These are phyloP conservation scores for Crocodylus rhombifer DNA, from an alignment of 2,797 vertebrate genomes.

Conservation along the genomic window DNA sequence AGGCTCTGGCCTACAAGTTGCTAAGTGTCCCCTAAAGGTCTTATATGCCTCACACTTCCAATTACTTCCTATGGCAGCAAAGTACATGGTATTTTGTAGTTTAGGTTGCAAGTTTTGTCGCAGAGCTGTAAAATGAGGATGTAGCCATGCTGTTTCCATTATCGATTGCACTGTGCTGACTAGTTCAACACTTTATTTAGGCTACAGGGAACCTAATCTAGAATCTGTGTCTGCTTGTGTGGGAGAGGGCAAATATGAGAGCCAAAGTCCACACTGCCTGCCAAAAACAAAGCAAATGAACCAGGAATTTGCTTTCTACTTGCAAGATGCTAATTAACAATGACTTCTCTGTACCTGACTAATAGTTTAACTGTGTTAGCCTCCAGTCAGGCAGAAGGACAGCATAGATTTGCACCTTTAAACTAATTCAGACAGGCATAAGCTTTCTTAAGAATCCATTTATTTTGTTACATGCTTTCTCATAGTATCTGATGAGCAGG, in stretches of 20 bases:
- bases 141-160: not conserved
- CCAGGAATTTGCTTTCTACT: conserved; percentile 23
- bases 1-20: not conserved
- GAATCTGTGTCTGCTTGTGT: conserved; percentile 63
- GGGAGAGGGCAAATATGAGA: conserved; percentile 9
- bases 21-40: not conserved
- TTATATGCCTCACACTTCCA: not conserved
- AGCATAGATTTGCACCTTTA: no score
- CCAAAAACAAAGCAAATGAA: conserved; percentile 31
- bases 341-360: conserved; percentile 3
- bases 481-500: no score
- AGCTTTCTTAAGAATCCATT: no score
- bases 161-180: not conserved
- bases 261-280: conserved; percentile 66
- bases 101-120: not conserved
- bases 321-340: not conserved
- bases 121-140: not conserved
- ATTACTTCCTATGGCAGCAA: not conserved
- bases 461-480: no score
- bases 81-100: not conserved
- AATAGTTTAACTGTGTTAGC: no score
- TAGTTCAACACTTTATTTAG: conserved; percentile 52
- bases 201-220: conserved; percentile 38
- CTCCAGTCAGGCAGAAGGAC: no score
- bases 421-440: no score